Evolutionary conservation across 2,113 vertebrate species (phyloP).

Genomic region (Neoarius graeffei): DNA sequence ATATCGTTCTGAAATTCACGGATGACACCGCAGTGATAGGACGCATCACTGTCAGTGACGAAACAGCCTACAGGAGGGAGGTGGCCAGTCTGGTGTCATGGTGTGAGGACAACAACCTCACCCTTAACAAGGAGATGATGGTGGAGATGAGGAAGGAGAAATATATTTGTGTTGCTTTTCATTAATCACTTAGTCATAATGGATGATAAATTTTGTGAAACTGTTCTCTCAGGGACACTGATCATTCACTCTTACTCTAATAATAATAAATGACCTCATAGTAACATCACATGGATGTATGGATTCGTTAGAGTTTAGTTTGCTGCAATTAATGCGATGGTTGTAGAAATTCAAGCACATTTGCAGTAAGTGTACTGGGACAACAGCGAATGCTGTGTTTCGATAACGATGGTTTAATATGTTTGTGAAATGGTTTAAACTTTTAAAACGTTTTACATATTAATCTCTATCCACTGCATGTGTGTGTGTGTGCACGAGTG

Average conservation of each 20-base stretch:
- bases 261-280: background rate
- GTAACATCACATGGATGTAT: background rate
- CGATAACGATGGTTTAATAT: background rate
- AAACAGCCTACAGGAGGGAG: too few relatives aligned
- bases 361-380: background rate
- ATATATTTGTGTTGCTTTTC: background rate
- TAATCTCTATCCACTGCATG: background rate
- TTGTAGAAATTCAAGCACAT: background rate
- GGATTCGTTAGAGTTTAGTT: background rate
- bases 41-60: too few relatives aligned
- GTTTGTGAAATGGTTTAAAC: background rate
- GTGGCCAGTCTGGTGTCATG: too few relatives aligned
- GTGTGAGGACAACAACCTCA: too few relatives aligned
- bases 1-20: too few relatives aligned
- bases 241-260: background rate
- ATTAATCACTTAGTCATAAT: background rate
- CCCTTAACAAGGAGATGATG: too few relatives aligned
- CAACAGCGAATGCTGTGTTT: background rate
- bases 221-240: background rate
- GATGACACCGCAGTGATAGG: too few relatives aligned
- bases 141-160: too few relatives aligned
- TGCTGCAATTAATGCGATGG: background rate
- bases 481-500: background rate
- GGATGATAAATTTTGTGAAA: background rate
- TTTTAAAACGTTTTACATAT: background rate